phyloP scores from a whole-genome alignment of 2,113 vertebrate species.

The Chiloscyllium plagiosum region DNA sequence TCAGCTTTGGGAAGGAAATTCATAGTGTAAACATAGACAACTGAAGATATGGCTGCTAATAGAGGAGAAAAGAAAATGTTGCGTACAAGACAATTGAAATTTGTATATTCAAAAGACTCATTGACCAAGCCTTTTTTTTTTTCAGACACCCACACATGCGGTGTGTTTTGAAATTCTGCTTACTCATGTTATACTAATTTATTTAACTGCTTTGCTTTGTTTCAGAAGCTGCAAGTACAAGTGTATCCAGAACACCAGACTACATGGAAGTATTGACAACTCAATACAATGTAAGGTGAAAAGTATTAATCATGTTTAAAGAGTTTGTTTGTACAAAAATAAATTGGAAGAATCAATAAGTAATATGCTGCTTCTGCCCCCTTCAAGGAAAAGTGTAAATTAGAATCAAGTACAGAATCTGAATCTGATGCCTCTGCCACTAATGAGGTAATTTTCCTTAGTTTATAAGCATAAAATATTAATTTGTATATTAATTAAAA shows the following conservation, averaged over 20 bases:
- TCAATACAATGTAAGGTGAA: slow-evolving; percentile 63
- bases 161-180: background rate
- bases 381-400: slow-evolving; percentile 61
- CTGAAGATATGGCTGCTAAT: background rate
- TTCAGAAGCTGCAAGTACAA: background rate
- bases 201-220: background rate
- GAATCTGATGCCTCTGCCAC: slow-evolving; percentile 58
- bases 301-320: background rate
- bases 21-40: background rate
- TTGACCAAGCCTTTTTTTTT: background rate
- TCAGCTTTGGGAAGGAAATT: background rate
- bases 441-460: slow-evolving; percentile 52
- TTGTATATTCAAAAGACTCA: background rate
- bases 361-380: slow-evolving; percentile 35
- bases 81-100: background rate
- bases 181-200: background rate
- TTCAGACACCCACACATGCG: background rate
- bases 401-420: slow-evolving; percentile 70
- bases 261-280: slow-evolving; percentile 53
- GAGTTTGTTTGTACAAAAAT: background rate
- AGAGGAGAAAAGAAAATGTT: background rate
- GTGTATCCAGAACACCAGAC: background rate
- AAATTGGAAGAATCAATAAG: background rate
- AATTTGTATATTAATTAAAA: background rate
- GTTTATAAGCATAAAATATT: background rate